Evolutionary conservation across 2,888 invertebrate genomes (phyloP), one percentile per base, ranked within the genome.

Genomic region (Podotricha telesiphe): DNA sequence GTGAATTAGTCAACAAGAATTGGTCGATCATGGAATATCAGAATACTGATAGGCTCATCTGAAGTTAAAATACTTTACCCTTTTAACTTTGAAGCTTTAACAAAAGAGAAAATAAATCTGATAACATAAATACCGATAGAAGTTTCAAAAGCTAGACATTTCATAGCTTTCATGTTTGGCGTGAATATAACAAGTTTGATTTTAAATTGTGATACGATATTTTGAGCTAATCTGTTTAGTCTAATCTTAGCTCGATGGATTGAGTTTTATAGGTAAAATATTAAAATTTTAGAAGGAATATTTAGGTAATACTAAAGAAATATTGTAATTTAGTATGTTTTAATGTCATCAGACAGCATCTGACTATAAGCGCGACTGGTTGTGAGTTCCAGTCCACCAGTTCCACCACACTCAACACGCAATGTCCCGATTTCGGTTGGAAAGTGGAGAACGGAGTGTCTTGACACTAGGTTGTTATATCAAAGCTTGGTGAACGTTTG

Each of bases 61-160:
- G n/a, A 65, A 65, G 22, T 65, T 65, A 20, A 58, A 56, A 58
- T 37, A 58, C 56, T 65, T 40, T 37, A 53, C 53, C 64, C 64
- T 53, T 67, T 69, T 42, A 55, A 22, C 19, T 56, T 64, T 40
- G 45, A 59, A 22, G n/a, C 59, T 59, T 45, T 45, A 59, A 59
- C 59, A 45, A 59, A 59, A 20, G 42, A n/a, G 10, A 45, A 45
- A 22, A 59, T 59, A 59, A 59, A 59, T 45, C 28, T 59, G 45
- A 45, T 59, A 59, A 59, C 22, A 45, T 45, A 11, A 59, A 28
- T 45, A 59, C 28, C 59, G 45, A 59, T 45, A 13, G 11, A 59
- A 17, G 10, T 28, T 59, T 58, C 45, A 11, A 45, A 59, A 17
- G 22, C 42, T 22, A 22, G 28, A 59, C 28, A n/a, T 42, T n/a